Percentiles rank a stretch among this genome's conserved stretches.
These are phyloP conservation scores for Dascyllus trimaculatus DNA, from an alignment of 2,113 vertebrate species.

Conservation along the genomic window DNA sequence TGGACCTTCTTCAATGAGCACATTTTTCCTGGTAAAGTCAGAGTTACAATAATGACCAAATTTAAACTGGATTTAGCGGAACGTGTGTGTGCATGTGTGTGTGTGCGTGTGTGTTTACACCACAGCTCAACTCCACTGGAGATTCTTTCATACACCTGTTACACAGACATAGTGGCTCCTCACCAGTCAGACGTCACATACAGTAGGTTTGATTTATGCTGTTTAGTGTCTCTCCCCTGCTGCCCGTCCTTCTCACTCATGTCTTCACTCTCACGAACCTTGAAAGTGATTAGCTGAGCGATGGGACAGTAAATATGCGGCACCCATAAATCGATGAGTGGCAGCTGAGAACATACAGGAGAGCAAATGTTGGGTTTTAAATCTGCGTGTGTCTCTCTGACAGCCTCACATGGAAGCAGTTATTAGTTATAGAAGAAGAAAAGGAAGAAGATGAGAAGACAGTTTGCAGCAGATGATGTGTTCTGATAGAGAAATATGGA, in stretches of 20 bases:
- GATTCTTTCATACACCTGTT: background rate
- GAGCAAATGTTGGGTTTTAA: slow-evolving; percentile 22
- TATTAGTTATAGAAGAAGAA: slow-evolving; percentile 39
- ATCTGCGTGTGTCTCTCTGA: slow-evolving; percentile 17
- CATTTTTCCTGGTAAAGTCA: slow-evolving; percentile 44
- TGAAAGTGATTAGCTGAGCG: background rate
- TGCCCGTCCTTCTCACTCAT: too few relatives aligned
- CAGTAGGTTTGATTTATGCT: background rate
- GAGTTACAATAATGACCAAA: slow-evolving; percentile 22
- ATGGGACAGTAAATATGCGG: slow-evolving; percentile 1
- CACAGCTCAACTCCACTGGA: background rate
- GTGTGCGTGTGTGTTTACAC: background rate
- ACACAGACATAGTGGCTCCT: background rate
- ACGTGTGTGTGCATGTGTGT: too few relatives aligned
- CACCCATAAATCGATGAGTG: slow-evolving; percentile 6
- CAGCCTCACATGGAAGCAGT: slow-evolving; percentile 24
- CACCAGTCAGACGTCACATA: background rate
- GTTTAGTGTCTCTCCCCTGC: background rate
- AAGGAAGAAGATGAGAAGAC: too few relatives aligned
- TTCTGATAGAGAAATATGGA: background rate
- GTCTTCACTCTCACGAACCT: too few relatives aligned
- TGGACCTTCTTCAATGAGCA: slow-evolving; percentile 25
- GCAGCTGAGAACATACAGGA: slow-evolving; percentile 12
- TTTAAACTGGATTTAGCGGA: background rate
- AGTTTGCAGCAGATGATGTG: slow-evolving; percentile 7